Conservation (phyloP, 2,113 vertebrate species). For the Apistogramma diplotaenia region DNA sequence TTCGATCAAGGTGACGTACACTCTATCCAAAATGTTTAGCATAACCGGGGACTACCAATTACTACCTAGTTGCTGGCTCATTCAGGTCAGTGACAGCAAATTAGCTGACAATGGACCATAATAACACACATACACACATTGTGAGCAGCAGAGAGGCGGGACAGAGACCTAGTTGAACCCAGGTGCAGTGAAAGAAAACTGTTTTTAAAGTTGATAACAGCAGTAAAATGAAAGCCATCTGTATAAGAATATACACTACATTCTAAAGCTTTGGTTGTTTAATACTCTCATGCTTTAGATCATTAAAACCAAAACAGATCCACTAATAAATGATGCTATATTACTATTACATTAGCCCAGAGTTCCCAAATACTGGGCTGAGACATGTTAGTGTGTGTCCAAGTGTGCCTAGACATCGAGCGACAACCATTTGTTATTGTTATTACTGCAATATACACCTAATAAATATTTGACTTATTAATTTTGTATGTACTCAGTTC, state of each 20-base stretch:
- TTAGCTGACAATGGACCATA: neutral
- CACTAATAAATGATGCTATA: neutral
- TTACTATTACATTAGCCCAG: neutral
- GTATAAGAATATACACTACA: neutral
- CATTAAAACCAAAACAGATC: neutral
- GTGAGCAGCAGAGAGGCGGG: neutral
- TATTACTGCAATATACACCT: neutral
- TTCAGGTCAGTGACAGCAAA: neutral
- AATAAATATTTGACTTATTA: no score
- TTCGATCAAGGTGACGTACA: no score
- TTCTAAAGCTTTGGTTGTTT: neutral
- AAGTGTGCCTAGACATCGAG: no score
- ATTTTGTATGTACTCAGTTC: no score
- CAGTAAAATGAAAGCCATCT: neutral
- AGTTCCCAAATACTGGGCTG: neutral
- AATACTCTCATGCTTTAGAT: neutral
- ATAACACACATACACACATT: neutral
- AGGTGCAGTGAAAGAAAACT: neutral
- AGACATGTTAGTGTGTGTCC: neutral
- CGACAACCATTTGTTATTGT: fast-evolving
- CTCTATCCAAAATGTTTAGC: no score
- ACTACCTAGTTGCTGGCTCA: neutral
- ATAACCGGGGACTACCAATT: no score
- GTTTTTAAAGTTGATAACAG: neutral
- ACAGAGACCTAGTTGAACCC: neutral